Conservation (phyloP, 1,140 invertebrate species). For the Plectrocnemia conspersa region DNA sequence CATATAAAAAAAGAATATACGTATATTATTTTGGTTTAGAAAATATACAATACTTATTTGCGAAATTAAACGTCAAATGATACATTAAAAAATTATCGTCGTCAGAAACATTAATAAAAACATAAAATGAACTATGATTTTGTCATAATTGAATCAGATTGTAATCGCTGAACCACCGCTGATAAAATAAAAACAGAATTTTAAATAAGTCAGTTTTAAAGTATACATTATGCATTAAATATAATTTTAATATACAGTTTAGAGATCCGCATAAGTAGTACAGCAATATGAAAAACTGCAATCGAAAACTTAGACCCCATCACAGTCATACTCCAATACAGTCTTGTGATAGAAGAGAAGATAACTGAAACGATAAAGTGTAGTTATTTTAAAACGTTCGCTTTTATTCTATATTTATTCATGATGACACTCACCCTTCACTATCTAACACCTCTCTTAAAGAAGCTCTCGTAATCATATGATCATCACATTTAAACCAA, state of each 20-base stretch:
- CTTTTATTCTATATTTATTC: constrained; percentile 12
- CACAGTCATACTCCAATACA: constrained; percentile 71
- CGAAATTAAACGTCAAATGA: no score
- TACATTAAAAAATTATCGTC: no score
- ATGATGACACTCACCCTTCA: constrained; percentile 71
- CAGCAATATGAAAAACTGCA: constrained; percentile 1
- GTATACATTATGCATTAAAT: constrained; percentile 10
- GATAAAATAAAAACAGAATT: constrained; percentile 14
- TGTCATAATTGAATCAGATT: background rate
- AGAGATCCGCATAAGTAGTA: constrained; percentile 13
- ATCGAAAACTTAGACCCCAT: constrained; percentile 27
- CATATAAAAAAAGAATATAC: no score
- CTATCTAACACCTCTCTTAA: constrained; percentile 87
- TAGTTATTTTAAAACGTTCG: constrained; percentile 8
- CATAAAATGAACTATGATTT: background rate
- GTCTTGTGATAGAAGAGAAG: constrained; percentile 92
- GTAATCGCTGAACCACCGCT: background rate
- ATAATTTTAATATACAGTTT: constrained; percentile 10
- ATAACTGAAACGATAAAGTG: constrained; percentile 62
- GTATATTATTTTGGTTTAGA: no score
- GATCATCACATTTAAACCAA: constrained; percentile 98
- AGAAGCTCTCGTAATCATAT: constrained; percentile 82
- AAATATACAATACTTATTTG: no score
- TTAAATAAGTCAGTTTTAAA: constrained; percentile 7
- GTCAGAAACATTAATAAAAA: no score